phyloP scores from a whole-genome alignment of 2,113 vertebrate genomes.

The Motacilla tschutschensis region DNA sequence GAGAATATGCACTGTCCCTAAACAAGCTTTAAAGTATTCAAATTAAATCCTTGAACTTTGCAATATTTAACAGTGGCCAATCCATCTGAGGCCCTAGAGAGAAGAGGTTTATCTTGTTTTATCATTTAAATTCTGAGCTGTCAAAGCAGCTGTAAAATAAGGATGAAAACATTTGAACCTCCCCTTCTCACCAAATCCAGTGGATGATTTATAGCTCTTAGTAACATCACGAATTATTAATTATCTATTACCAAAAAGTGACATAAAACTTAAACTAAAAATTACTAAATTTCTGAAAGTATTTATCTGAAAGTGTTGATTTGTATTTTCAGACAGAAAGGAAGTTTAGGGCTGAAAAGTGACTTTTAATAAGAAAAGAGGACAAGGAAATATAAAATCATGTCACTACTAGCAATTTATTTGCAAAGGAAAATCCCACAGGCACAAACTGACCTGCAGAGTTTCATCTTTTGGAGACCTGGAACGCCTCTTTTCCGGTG shows the following conservation, averaged over 20 bases:
- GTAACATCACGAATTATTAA: background rate
- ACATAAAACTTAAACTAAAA: background rate
- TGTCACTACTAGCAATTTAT: fast-evolving
- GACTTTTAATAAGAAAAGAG: background rate
- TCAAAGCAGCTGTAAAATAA: background rate
- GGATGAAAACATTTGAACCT: background rate
- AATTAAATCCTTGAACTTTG: background rate
- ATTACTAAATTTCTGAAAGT: fast-evolving
- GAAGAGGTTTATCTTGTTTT: background rate
- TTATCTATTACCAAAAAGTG: background rate
- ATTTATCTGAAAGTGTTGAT: background rate
- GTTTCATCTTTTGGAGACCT: constrained; percentile 70
- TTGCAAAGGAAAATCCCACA: background rate
- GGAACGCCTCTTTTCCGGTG: constrained; percentile 71
- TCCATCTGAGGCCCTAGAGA: background rate
- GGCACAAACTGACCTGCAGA: constrained; percentile 69
- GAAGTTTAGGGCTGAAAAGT: background rate
- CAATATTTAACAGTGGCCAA: background rate
- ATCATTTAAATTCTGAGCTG: background rate
- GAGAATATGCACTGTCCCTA: background rate
- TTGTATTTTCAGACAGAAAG: background rate
- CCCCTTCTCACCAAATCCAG: background rate
- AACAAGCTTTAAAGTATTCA: background rate
- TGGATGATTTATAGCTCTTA: background rate
- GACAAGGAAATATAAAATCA: fast-evolving